A percentile compares a stretch with the other conserved stretches of the same genome.
Conservation (phyloP, 2,113 vertebrate species). For the Cathartes aura region DNA sequence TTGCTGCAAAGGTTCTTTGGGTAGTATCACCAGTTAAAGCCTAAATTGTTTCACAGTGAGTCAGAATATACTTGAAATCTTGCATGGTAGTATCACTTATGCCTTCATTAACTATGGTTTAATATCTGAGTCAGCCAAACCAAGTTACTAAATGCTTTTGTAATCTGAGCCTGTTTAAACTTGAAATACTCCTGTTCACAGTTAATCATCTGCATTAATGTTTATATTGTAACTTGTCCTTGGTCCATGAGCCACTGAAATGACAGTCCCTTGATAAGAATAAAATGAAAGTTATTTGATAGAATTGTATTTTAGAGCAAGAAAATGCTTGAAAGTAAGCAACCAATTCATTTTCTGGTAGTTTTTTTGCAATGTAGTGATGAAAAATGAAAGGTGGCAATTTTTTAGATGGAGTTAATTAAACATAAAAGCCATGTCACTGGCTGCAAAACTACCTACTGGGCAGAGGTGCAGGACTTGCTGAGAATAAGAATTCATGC, state of each 20-base stretch:
- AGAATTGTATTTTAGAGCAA: background rate
- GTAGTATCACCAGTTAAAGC: background rate
- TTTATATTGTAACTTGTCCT: slow-evolving; percentile 47
- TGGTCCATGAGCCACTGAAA: background rate
- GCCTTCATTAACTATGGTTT: background rate
- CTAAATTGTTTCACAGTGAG: background rate
- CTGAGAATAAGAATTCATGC: background rate
- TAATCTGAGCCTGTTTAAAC: slow-evolving; percentile 55
- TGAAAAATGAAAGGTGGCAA: background rate
- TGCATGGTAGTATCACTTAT: background rate
- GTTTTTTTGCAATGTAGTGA: background rate
- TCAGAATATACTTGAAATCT: slow-evolving; percentile 9
- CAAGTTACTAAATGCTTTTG: slow-evolving; percentile 25
- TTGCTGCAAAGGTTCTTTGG: background rate
- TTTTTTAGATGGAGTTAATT: background rate
- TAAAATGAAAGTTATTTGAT: background rate
- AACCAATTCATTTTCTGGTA: background rate
- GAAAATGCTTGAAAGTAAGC: background rate
- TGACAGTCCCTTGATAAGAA: slow-evolving; percentile 10
- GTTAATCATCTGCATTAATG: slow-evolving; percentile 47
- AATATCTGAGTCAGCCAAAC: background rate
- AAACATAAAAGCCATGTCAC: background rate
- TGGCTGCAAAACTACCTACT: background rate
- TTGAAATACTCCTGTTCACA: background rate
- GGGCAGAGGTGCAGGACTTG: background rate